Base-by-base conservation (phyloP, 2,888 invertebrate genomes). In the Spisula solida region DNA sequence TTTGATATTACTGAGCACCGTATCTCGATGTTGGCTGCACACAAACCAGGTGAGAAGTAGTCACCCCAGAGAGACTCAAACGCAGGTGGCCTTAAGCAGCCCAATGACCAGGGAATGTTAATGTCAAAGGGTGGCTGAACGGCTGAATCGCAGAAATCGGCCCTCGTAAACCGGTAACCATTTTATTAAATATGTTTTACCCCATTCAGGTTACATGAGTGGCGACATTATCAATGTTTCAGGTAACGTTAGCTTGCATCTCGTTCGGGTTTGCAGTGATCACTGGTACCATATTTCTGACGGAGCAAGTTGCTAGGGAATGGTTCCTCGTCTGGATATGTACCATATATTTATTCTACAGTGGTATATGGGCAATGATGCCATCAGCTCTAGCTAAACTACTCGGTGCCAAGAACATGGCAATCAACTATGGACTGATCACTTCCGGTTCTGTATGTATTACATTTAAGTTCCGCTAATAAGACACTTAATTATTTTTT, bases 381-480 rank as follows among this genome's bases (percentile, higher is more conserved):
- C 91, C 91, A 18, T 85, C 91, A 0, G 81, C 87, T 0, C 78
- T 91, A 8, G 85, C 89, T n/a, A 90, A 89, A 85, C 79, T 91
- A 16, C 86, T 88, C 10, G 88, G 87, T 20, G 55, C 75, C 16
- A 82, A 82, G n/a, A 88, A 88, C 75, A 90, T 91, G 90, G 94
- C 94, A 5, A 93, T 95, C 4, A 96, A 95, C 87, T 96, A 96
- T 88, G 96, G 96, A 8, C 88, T 96, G 51, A 92, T 96, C 1
- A 95, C 95, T 81, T 94, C 95, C 8, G 95, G 95, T 6, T 93
- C 94, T 86, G 96, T 96, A 91, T 91, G 93, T 91, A 29, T 8
- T 8, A 41, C 41, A 41, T 41, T 41, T 41, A 41, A 41, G 41
- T 41, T n/a, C n/a, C n/a, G n/a, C n/a, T n/a, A 75, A 29, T 75